Percentiles rank a stretch among this genome's conserved stretches.
These are phyloP conservation scores for Diarsia mendica DNA, from an alignment of 2,888 invertebrate genomes.

Conservation along the genomic window DNA sequence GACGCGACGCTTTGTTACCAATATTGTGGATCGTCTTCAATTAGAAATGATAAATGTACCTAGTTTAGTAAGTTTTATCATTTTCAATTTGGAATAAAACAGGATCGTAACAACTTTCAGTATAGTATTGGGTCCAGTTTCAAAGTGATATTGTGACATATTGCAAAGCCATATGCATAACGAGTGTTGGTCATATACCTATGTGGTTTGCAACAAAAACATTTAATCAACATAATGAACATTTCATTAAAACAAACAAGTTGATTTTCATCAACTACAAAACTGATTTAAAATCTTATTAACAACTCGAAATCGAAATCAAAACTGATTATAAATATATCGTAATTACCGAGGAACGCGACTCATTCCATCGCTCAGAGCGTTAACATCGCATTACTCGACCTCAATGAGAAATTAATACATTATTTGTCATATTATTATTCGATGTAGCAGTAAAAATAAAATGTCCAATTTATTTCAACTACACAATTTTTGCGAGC, in stretches of 20 bases:
- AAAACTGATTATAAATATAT: constrained; percentile 23
- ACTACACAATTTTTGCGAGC: constrained; percentile 42
- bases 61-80: background rate
- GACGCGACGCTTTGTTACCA: constrained; percentile 34
- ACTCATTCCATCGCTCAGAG: background rate
- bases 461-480: constrained; percentile 50
- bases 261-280: background rate
- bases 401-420: constrained; percentile 48
- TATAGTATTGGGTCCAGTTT: too few relatives aligned
- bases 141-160: too few relatives aligned
- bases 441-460: constrained; percentile 36
- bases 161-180: background rate
- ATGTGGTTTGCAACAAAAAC: background rate
- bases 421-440: constrained; percentile 51
- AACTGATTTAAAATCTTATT: constrained; percentile 27
- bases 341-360: constrained; percentile 6
- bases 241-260: constrained; percentile 5
- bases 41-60: constrained; percentile 29
- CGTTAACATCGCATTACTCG: constrained; percentile 16
- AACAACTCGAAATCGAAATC: constrained; percentile 33
- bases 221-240: background rate
- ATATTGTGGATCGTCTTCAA: constrained; percentile 31
- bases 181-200: background rate
- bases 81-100: background rate
- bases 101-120: background rate